Conservation (phyloP, 2,113 vertebrate species). For the Desmodus rotundus region DNA sequence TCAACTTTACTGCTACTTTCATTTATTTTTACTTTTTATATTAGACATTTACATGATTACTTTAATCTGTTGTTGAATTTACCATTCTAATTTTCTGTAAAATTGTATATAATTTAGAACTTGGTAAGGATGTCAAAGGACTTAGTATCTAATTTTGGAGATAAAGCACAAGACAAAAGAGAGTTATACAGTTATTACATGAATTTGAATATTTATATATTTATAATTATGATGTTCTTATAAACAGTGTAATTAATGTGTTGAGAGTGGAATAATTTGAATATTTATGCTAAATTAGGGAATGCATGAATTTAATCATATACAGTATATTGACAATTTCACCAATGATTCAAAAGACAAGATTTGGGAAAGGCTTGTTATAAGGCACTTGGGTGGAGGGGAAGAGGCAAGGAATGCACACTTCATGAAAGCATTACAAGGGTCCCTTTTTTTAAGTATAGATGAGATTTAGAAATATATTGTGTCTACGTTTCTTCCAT, state of each 20-base stretch:
- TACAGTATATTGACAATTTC: neutral
- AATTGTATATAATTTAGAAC: neutral
- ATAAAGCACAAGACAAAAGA: neutral
- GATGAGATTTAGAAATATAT: neutral
- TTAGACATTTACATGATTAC: neutral
- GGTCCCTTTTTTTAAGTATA: neutral
- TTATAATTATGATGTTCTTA: constrained; percentile 27
- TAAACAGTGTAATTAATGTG: constrained; percentile 39
- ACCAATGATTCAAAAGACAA: neutral
- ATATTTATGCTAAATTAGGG: neutral
- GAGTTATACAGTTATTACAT: neutral
- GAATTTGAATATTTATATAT: constrained; percentile 18
- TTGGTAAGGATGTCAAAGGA: neutral
- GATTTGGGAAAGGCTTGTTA: neutral
- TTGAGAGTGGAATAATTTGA: constrained; percentile 17
- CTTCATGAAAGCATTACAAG: neutral
- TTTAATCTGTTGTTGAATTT: neutral
- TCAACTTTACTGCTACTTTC: neutral
- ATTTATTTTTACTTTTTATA: neutral
- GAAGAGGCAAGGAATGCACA: neutral
- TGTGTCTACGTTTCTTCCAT: neutral
- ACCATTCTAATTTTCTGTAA: neutral
- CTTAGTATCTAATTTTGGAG: constrained; percentile 40
- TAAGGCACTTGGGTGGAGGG: neutral
- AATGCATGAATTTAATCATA: constrained; percentile 38